A percentile compares a stretch with the other conserved stretches of the same genome.
Evolutionary conservation across 1,140 invertebrate species (phyloP).

Genomic region (Chelonus insularis): DNA sequence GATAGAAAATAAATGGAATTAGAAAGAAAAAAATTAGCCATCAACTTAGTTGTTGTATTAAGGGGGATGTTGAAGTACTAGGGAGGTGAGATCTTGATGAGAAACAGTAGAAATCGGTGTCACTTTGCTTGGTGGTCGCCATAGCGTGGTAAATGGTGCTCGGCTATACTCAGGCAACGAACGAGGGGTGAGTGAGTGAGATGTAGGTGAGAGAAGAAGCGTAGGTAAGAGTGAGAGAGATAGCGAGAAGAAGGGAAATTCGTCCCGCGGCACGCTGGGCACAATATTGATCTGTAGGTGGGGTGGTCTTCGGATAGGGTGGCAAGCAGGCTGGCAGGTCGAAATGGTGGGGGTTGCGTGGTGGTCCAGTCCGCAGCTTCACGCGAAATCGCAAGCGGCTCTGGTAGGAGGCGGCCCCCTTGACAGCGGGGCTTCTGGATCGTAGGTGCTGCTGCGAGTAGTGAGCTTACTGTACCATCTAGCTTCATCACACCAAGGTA

Average conservation of each 20-base stretch:
- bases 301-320: constrained; percentile 52
- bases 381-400: constrained; percentile 45
- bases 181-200: neutral
- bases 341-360: constrained; percentile 40
- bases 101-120: no score
- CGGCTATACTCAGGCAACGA: neutral
- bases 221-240: constrained; percentile 2
- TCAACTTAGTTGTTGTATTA: no score
- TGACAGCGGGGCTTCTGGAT: constrained; percentile 30
- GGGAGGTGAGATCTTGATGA: no score
- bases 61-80: no score
- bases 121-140: neutral
- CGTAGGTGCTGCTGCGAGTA: constrained; percentile 42
- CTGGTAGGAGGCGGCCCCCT: constrained; percentile 2
- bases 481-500: constrained; percentile 28
- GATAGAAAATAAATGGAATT: neutral
- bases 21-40: no score
- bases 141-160: neutral
- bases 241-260: constrained; percentile 9
- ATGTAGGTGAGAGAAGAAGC: neutral
- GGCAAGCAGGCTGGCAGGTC: constrained; percentile 18
- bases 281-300: constrained; percentile 56
- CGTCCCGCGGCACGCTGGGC: constrained; percentile 35
- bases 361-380: constrained; percentile 57
- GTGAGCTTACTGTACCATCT: constrained; percentile 29